Conservation (phyloP, 2,797 vertebrate genomes). For the Acropternis orthonyx region DNA sequence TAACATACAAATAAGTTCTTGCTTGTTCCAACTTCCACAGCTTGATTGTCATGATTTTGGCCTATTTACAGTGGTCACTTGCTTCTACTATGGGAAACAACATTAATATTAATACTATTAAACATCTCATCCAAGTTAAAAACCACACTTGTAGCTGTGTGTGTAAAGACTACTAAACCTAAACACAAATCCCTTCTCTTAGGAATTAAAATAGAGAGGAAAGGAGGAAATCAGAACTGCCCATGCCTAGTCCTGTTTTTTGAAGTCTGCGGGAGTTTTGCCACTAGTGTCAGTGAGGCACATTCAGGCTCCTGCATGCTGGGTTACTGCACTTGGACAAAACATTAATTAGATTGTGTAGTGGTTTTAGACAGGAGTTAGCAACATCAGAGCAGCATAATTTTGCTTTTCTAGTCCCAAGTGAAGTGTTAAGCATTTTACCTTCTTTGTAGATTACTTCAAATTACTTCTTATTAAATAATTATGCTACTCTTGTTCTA, state of each 20-base stretch:
- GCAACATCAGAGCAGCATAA: background rate
- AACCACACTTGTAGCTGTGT: background rate
- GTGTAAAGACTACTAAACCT: background rate
- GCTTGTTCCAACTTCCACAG: background rate
- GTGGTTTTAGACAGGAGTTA: background rate
- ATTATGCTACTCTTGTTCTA: background rate
- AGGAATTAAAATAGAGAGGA: background rate
- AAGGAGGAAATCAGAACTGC: background rate
- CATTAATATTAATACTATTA: background rate
- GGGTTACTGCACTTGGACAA: background rate
- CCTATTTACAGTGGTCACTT: background rate
- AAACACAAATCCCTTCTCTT: background rate
- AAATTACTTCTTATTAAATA: background rate
- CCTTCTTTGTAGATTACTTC: background rate
- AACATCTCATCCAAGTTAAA: background rate
- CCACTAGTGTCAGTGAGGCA: background rate
- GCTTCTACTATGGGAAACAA: background rate
- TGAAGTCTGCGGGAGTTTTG: background rate
- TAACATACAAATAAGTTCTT: background rate
- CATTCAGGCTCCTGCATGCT: conserved; percentile 3
- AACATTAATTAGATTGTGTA: background rate
- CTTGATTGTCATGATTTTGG: background rate
- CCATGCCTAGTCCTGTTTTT: background rate
- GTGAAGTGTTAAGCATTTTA: background rate
- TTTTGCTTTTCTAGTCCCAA: background rate